Evolutionary conservation across 2,113 vertebrate species (phyloP), one percentile per base, ranked within the genome.

Genomic region (Perca flavescens): DNA sequence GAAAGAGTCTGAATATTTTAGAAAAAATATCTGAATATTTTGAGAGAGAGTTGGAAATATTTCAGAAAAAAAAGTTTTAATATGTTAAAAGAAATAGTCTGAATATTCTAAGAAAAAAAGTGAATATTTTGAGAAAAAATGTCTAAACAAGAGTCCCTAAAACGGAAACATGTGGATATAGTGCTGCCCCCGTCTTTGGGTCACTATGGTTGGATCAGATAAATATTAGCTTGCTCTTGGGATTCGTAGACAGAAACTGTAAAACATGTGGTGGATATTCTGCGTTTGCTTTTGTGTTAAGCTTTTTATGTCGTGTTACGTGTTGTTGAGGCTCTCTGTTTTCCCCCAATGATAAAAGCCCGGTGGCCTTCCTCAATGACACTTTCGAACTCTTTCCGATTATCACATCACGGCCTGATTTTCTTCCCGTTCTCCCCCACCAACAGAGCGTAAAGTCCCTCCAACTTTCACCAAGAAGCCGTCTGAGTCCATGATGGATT

Each of bases 381-480:
- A 9, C 1, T 9, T 52, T 22, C 6, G 1, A 63, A 36, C 0
- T 14, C 25, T 36, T 46, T 56, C 15, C 3, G 0, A 0, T 3
- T 46, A 7, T 77, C 57, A 28, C 34, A 46, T 62, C 54, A 36
- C 8, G 17, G 17, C 21, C 67, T 88, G 31, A 86, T 50, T 77
- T 63, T 64, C 21, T 86, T 77, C 21, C 25, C 14, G 82, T 66
- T 90, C n/a, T 83, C 36, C 49, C 46, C 67, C 66, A 76, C n/a
- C 13, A 81, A 80, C 95, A 99, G 98, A 99, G 82, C 92, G 94
- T 40, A 97, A 97, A 92, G 96, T 91, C 56, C 96, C 97, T 86
- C 98, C 98, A 67, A 95, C 86, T 86, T 99, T 99, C 94, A 98
- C 97, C 61, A 98, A 96, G 94, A 98, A 95, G 83, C 95, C 96